Evolutionary conservation across 2,888 invertebrate species (phyloP), one percentile per base, ranked within the genome.

Genomic region (Chorisops tibialis): DNA sequence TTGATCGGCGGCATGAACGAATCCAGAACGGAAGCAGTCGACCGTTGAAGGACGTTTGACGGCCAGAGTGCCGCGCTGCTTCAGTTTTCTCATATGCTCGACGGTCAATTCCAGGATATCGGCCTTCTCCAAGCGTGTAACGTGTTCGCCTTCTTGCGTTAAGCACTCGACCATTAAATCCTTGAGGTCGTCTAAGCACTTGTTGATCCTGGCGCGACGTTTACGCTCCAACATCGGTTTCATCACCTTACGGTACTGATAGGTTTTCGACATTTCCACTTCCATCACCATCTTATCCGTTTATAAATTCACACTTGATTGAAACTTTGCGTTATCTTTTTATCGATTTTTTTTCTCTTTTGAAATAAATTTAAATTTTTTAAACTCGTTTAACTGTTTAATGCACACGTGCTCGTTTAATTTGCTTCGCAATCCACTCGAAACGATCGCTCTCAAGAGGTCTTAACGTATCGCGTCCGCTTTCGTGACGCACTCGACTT

Each of bases 191-290:
- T 93, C 93, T 73, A 93, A 82, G 79, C 93, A 93, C 71, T 91
- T 88, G 79, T 93, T 93, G 82, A 93, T 93, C 75, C 93, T 84
- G 66, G 93, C 93, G 69, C 93, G 84, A 62, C 93, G 84, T 75
- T 93, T 92, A 72, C 93, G 85, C 80, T 93, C 93, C 68, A 93
- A 81, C 88, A 93, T 88, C 73, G 93, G 93, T 79, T 93, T 93
- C 92, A 92, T 93, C 76, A 93, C 92, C 87, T 92, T 93, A 80
- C 93, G 86, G 81, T 93, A 93, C 79, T 93, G 93, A 81, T 93
- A 93, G 73, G 93, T 93, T 79, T 93, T 86, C 74, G 93, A 93
- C 81, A 93, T 76, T 73, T 76, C 77, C 74, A 76, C 76, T 71
- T 75, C 76, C 76, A 77, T 76, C 4, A 64, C 61, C 61, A 61